Evolutionary conservation across 2,888 invertebrate species (phyloP).

Genomic region (Acronicta alni): DNA sequence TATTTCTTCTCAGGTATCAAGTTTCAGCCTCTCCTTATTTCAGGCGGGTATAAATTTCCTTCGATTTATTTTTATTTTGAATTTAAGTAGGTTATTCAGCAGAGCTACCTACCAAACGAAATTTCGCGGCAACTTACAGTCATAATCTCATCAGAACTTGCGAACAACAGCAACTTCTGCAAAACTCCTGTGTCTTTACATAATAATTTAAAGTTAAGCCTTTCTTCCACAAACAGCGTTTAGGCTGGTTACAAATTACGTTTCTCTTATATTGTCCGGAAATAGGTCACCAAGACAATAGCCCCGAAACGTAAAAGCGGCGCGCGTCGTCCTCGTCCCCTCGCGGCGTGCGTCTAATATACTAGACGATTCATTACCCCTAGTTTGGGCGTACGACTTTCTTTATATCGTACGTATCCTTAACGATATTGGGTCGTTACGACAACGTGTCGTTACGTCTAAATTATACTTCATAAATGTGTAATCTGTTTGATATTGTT

Average conservation of each 20-base stretch:
- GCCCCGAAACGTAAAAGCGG: constrained; percentile 64
- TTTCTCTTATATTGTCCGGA: constrained; percentile 67
- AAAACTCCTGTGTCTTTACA: constrained; percentile 36
- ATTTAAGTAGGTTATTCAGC: constrained; percentile 4
- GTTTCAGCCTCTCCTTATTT: constrained; percentile 21
- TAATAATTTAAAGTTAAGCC: constrained; percentile 36
- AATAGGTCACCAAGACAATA: constrained; percentile 84
- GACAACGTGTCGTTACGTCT: constrained; percentile 56
- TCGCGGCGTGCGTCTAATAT: constrained; percentile 58
- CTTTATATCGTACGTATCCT: constrained; percentile 59
- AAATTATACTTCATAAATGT: constrained; percentile 59
- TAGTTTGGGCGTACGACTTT: constrained; percentile 65
- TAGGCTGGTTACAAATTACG: constrained; percentile 56
- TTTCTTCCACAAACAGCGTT: constrained; percentile 43
- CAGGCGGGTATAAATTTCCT: background rate
- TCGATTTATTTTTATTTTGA: constrained; percentile 6
- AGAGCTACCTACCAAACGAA: background rate
- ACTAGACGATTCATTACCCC: constrained; percentile 73
- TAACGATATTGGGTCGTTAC: constrained; percentile 62
- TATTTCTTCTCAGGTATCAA: constrained; percentile 22
- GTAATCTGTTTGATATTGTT: constrained; percentile 62
- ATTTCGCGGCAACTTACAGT: constrained; percentile 44
- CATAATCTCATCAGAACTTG: constrained; percentile 7
- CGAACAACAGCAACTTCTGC: constrained; percentile 16
- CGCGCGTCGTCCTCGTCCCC: constrained; percentile 57